These are phyloP conservation scores for Apamea monoglypha DNA, from an alignment of 2,888 invertebrate genomes.

Conservation along the genomic window DNA sequence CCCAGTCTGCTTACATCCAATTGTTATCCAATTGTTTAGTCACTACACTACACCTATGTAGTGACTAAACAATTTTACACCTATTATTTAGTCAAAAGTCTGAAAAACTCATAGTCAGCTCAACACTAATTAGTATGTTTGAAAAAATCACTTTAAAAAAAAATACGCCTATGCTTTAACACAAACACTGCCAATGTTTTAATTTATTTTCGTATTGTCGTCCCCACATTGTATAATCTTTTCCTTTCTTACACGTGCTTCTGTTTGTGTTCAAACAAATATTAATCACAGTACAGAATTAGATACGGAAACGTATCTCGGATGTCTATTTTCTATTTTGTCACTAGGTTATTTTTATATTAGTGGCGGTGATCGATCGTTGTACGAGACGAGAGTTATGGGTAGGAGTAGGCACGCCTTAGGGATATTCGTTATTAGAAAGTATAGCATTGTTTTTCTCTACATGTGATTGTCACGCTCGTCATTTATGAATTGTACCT, in stretches of 20 bases:
- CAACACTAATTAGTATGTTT: too few relatives aligned
- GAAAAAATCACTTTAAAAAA: too few relatives aligned
- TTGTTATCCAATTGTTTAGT: too few relatives aligned
- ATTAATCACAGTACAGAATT: slow-evolving; percentile 40
- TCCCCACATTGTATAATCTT: not conserved
- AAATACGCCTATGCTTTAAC: too few relatives aligned
- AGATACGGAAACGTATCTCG: slow-evolving; percentile 33
- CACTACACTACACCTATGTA: too few relatives aligned
- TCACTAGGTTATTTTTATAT: slow-evolving; percentile 35
- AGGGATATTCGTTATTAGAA: not conserved
- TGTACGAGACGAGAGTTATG: not conserved
- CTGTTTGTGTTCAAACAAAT: slow-evolving; percentile 5
- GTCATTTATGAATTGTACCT: too few relatives aligned
- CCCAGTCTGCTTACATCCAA: too few relatives aligned
- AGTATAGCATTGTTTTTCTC: not conserved
- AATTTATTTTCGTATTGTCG: not conserved
- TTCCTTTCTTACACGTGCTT: slow-evolving; percentile 1
- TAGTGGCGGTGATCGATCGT: slow-evolving; percentile 35
- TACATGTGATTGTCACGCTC: not conserved
- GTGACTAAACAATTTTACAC: too few relatives aligned
- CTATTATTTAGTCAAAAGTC: too few relatives aligned
- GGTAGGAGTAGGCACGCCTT: slow-evolving; percentile 3
- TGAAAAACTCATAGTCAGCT: too few relatives aligned
- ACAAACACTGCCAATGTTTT: not conserved
- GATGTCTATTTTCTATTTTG: slow-evolving; percentile 27